Evolutionary conservation across 2,797 vertebrate genomes (phyloP).

Genomic region (Hybognathus amarus): DNA sequence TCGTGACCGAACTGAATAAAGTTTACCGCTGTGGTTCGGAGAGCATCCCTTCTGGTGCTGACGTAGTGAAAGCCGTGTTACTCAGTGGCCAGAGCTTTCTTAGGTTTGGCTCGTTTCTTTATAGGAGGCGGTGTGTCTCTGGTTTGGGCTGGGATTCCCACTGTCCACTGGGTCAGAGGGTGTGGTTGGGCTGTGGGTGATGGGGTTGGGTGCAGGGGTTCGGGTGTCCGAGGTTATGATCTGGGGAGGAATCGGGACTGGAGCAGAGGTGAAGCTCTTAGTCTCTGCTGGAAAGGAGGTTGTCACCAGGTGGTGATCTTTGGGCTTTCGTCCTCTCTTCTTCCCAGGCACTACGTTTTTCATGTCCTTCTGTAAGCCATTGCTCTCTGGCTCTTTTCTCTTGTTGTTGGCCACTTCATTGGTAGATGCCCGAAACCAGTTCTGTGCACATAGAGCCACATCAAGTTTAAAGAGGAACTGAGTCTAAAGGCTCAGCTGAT

Average conservation of each 20-base stretch:
- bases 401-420: slow-evolving; percentile 82
- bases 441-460: slow-evolving; percentile 75
- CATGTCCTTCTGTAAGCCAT: slow-evolving; percentile 77
- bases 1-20: background rate
- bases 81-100: slow-evolving; percentile 74
- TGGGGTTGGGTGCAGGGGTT: slow-evolving; percentile 56
- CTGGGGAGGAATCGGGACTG: slow-evolving; percentile 62
- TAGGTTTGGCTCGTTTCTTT: slow-evolving; percentile 81
- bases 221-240: slow-evolving; percentile 65
- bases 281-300: slow-evolving; percentile 68
- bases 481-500: background rate
- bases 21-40: slow-evolving; percentile 57
- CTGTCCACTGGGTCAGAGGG: slow-evolving; percentile 70
- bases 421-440: slow-evolving; percentile 92
- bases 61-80: slow-evolving; percentile 67
- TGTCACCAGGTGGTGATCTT: slow-evolving; percentile 78
- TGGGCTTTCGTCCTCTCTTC: slow-evolving; percentile 92
- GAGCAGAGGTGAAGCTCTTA: slow-evolving; percentile 65
- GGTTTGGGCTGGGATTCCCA: slow-evolving; percentile 73
- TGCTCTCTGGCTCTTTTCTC: slow-evolving; percentile 75
- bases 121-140: slow-evolving; percentile 69
- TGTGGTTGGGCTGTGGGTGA: slow-evolving; percentile 62
- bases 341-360: slow-evolving; percentile 82
- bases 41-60: slow-evolving; percentile 67
- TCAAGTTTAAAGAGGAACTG: background rate